phyloP scores from a whole-genome alignment of 1,140 invertebrate genomes.

The Acromyrmex charruanus region DNA sequence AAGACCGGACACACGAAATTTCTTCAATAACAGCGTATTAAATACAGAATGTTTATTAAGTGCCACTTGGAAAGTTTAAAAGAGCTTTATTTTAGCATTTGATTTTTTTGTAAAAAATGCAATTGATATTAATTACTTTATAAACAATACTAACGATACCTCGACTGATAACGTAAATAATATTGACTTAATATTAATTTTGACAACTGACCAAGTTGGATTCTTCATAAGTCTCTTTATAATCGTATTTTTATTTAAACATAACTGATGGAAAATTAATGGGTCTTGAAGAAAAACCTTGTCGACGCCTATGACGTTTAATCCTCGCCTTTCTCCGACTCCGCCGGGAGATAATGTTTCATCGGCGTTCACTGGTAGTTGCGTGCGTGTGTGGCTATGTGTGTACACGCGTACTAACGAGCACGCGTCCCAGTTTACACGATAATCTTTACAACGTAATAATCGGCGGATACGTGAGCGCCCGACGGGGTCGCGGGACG shows the following conservation, averaged over 20 bases:
- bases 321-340: conserved; percentile 61
- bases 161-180: background rate
- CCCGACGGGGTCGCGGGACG: conserved; percentile 44
- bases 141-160: background rate
- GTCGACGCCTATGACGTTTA: conserved; percentile 53
- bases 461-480: conserved; percentile 64
- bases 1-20: background rate
- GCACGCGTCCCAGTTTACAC: conserved; percentile 72
- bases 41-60: background rate
- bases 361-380: conserved; percentile 28
- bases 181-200: background rate
- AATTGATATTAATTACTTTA: background rate
- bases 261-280: background rate
- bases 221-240: background rate
- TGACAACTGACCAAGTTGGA: background rate
- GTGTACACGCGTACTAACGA: conserved; percentile 46
- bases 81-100: background rate
- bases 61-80: background rate
- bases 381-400: background rate
- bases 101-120: background rate
- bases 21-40: background rate
- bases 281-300: background rate
- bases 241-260: background rate
- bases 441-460: conserved; percentile 77
- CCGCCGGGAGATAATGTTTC: conserved; percentile 53